Conservation (phyloP, 1,140 invertebrate species). For the Heliconius melpomene region DNA sequence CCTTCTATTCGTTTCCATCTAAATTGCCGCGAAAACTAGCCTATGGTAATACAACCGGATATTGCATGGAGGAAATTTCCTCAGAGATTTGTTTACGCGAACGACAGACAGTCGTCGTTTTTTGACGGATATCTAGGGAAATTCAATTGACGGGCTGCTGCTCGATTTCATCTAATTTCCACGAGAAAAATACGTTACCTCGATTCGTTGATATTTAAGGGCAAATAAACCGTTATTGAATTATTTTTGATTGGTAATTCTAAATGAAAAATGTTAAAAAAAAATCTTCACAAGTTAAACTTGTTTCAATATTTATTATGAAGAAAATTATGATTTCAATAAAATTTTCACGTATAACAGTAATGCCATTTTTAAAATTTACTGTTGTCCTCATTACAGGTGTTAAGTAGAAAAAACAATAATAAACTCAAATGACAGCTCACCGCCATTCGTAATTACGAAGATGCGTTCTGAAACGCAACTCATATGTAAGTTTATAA, state of each 20-base stretch:
- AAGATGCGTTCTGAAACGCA: conserved; percentile 33
- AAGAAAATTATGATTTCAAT: not conserved
- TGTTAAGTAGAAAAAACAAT: conserved; percentile 23
- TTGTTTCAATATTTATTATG: not conserved
- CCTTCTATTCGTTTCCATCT: conserved; percentile 49
- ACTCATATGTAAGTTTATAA: not conserved
- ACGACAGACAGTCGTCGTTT: conserved; percentile 60
- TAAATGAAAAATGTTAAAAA: not conserved
- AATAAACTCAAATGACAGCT: conserved; percentile 36
- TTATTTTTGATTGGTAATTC: not conserved
- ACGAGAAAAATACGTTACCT: conserved; percentile 39
- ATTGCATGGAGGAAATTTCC: conserved; percentile 75
- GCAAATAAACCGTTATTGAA: not conserved
- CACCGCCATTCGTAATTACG: conserved; percentile 25
- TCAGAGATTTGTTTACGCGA: conserved; percentile 76
- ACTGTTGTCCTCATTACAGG: not conserved
- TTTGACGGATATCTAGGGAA: conserved; percentile 63
- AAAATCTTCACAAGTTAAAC: not conserved
- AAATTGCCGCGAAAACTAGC: conserved; percentile 63
- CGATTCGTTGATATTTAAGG: not conserved
- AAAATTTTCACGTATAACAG: not conserved
- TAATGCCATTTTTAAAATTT: not conserved
- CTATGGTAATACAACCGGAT: conserved; percentile 64
- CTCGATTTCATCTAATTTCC: conserved; percentile 51
- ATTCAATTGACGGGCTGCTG: conserved; percentile 60